Conservation (phyloP, 2,797 vertebrate genomes). For the Bradypus variegatus region DNA sequence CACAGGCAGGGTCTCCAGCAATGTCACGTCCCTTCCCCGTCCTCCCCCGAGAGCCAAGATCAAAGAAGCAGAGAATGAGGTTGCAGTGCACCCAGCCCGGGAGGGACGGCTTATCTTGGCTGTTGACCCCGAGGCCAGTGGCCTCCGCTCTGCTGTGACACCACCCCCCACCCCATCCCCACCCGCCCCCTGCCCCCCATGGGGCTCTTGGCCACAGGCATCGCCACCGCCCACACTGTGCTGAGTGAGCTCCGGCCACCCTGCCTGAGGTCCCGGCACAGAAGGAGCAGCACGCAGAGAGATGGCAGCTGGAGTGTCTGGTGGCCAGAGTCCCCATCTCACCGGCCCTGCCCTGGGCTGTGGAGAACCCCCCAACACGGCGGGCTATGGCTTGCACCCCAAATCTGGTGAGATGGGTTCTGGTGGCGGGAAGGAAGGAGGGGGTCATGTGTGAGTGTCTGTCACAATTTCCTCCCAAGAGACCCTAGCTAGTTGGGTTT, state of each 20-base stretch:
- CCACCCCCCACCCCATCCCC: neutral
- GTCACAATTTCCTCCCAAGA: neutral
- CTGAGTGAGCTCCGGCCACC: neutral
- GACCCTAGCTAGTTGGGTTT: neutral
- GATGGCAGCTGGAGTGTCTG: neutral
- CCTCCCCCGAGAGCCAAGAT: neutral
- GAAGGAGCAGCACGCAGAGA: neutral
- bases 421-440: neutral
- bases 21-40: neutral
- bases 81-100: neutral
- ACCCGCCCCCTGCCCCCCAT: neutral
- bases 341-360: neutral
- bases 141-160: neutral
- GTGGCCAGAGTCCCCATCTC: neutral
- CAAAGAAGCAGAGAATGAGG: neutral
- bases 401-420: constrained; percentile 17
- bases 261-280: no score
- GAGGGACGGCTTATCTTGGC: neutral
- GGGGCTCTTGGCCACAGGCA: neutral
- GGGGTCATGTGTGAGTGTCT: rapidly evolving
- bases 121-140: constrained; percentile 26
- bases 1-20: neutral
- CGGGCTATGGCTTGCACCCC: neutral
- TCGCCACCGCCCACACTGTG: neutral
- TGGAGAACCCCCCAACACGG: neutral